Percentiles rank a stretch among this genome's conserved stretches.
phyloP scores from a whole-genome alignment of 2,797 vertebrate species.

The Momotus momota region DNA sequence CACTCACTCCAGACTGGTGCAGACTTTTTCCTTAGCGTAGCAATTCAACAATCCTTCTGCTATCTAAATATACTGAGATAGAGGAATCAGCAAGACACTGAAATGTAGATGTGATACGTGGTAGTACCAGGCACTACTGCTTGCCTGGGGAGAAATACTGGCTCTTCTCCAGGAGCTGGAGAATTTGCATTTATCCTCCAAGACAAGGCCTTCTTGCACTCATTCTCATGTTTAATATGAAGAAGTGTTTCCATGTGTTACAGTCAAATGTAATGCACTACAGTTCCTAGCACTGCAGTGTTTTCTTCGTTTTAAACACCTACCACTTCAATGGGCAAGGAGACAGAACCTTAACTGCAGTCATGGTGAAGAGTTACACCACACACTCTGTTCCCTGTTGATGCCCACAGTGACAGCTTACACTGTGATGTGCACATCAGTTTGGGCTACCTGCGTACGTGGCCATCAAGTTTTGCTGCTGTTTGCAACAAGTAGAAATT shows the following conservation, averaged over 20 bases:
- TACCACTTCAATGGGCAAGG: not conserved
- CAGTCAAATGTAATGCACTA: not conserved
- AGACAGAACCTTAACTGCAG: not conserved
- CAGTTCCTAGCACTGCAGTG: not conserved
- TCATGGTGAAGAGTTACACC: not conserved
- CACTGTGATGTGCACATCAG: not conserved
- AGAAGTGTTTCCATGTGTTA: rapidly evolving
- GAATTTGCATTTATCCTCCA: not conserved
- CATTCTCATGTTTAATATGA: not conserved
- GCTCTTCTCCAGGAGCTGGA: not conserved
- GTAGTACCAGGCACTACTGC: not conserved
- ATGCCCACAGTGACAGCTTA: not conserved
- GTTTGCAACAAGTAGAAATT: not conserved
- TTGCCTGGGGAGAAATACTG: not conserved
- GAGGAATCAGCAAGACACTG: not conserved
- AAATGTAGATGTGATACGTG: not conserved
- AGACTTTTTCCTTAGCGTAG: not conserved
- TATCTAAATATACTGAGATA: not conserved
- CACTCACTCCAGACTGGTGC: not conserved
- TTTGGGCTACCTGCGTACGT: not conserved
- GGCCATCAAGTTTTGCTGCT: not conserved
- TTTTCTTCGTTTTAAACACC: not conserved
- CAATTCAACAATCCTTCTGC: not conserved
- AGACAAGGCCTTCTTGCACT: not conserved
- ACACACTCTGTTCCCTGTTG: rapidly evolving